A percentile compares a stretch with the other conserved stretches of the same genome.
phyloP scores from a whole-genome alignment of 2,113 vertebrate genomes.

The Furnarius figulus region DNA sequence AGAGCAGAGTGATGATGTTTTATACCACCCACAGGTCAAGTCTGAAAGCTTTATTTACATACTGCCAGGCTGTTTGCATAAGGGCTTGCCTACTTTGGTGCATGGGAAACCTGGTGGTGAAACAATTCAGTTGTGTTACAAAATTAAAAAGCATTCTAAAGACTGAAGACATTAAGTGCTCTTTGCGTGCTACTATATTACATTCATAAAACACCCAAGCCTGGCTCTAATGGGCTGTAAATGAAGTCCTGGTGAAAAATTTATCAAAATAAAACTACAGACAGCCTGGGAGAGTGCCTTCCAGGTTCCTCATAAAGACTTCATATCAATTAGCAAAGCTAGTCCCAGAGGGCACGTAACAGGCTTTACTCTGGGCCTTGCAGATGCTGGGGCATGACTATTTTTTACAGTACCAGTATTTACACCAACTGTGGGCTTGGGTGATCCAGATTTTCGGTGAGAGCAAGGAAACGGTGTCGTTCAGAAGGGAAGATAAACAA shows the following conservation, averaged over 20 bases:
- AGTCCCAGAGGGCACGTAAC: neutral
- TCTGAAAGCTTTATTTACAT: constrained; percentile 11
- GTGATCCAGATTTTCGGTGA: neutral
- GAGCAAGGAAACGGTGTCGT: neutral
- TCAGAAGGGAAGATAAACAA: neutral
- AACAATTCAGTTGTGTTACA: neutral
- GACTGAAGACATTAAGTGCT: neutral
- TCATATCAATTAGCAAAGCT: neutral
- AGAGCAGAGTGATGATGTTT: neutral
- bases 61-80: neutral
- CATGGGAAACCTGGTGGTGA: neutral
- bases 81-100: neutral
- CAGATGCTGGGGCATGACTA: neutral
- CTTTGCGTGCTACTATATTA: neutral
- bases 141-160: constrained; percentile 8
- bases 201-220: neutral
- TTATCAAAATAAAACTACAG: neutral
- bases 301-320: neutral
- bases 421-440: neutral
- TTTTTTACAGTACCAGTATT: neutral
- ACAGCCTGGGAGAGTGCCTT: neutral
- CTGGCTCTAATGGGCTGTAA: neutral
- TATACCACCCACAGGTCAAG: neutral
- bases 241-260: neutral
- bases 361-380: neutral